phyloP scores from a whole-genome alignment of 2,797 vertebrate species.

The Varecia variegata region DNA sequence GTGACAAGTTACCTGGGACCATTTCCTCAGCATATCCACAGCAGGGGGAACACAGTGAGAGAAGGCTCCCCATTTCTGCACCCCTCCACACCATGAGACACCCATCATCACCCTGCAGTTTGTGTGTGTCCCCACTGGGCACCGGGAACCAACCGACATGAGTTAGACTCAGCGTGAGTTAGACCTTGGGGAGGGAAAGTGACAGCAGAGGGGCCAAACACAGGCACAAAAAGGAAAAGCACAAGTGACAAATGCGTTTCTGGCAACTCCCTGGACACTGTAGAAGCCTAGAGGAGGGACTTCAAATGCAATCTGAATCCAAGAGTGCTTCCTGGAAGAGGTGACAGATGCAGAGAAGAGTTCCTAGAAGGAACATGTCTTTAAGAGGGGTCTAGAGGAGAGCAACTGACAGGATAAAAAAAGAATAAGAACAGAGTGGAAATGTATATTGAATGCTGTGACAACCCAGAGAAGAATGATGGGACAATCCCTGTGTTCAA shows the following conservation, averaged over 20 bases:
- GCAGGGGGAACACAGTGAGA: too few species aligned
- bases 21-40: background rate
- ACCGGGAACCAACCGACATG: accelerated
- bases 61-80: background rate
- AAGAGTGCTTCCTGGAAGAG: background rate
- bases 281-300: background rate
- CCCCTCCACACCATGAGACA: accelerated
- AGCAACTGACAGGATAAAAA: background rate
- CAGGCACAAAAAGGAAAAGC: background rate
- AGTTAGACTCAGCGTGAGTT: background rate
- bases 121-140: accelerated
- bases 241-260: background rate
- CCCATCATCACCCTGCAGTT: background rate
- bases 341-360: background rate
- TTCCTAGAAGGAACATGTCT: background rate
- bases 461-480: background rate
- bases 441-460: background rate
- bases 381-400: background rate
- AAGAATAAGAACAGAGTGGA: background rate
- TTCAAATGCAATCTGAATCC: background rate
- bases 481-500: background rate
- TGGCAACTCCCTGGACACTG: background rate
- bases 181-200: background rate
- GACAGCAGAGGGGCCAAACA: background rate
- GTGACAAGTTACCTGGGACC: background rate